Evolutionary conservation across 2,888 invertebrate species (phyloP).

Genomic region (Monochamus alternatus): DNA sequence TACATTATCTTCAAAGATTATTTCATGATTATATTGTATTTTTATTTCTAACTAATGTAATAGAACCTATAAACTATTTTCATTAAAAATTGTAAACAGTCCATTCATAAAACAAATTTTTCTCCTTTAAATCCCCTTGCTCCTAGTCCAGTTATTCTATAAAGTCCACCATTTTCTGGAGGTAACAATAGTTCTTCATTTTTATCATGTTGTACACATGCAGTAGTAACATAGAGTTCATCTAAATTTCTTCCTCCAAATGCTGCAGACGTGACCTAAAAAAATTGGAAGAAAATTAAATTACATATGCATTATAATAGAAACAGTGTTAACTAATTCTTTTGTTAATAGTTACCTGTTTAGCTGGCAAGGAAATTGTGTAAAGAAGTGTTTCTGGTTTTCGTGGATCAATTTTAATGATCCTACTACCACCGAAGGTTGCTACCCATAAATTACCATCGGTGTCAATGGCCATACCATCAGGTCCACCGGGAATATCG

Average conservation of each 20-base stretch:
- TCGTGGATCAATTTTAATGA: slow-evolving; percentile 74
- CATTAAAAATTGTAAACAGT: no score
- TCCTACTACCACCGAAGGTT: slow-evolving; percentile 79
- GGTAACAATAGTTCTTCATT: slow-evolving; percentile 44
- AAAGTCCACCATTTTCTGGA: slow-evolving; percentile 66
- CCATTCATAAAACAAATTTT: no score
- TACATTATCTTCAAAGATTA: no score
- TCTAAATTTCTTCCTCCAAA: slow-evolving; percentile 58
- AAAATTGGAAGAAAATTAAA: neutral
- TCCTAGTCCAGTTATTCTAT: slow-evolving; percentile 63
- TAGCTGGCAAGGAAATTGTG: slow-evolving; percentile 77
- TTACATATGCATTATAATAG: neutral
- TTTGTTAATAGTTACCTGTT: slow-evolving; percentile 70
- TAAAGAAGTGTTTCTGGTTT: slow-evolving; percentile 74
- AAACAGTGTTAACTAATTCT: neutral
- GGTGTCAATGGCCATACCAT: slow-evolving; percentile 87
- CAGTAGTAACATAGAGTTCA: slow-evolving; percentile 56
- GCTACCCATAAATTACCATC: slow-evolving; percentile 87
- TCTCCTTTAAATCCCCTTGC: slow-evolving; percentile 62
- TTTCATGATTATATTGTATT: no score
- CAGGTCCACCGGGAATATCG: slow-evolving; percentile 63
- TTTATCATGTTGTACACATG: slow-evolving; percentile 47
- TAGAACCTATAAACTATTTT: no score
- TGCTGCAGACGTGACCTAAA: slow-evolving; percentile 60
- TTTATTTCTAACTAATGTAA: no score